Percentiles rank a stretch among this genome's conserved stretches.
These are phyloP conservation scores for Polydrusus tereticollis DNA, from an alignment of 2,888 invertebrate species.

Conservation along the genomic window DNA sequence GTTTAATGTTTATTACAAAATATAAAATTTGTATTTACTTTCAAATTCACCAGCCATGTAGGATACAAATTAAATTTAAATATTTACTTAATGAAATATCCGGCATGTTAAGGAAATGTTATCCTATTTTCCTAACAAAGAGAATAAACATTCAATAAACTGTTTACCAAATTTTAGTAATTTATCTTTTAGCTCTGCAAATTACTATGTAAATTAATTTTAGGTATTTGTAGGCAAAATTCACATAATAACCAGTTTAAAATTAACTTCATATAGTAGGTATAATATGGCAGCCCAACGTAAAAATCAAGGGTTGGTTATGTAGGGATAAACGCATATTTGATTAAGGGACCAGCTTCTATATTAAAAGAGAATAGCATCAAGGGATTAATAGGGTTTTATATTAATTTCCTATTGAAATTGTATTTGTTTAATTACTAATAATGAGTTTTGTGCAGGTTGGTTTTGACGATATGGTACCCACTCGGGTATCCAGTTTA, in stretches of 20 bases:
- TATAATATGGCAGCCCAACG: conserved; percentile 8
- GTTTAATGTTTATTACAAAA: too few species aligned
- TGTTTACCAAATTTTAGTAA: conserved; percentile 11
- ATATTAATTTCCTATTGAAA: conserved; percentile 1
- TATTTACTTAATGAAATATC: conserved; percentile 1
- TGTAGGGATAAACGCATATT: conserved; percentile 17
- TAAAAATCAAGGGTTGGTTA: conserved; percentile 11
- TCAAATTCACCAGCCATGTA: too few species aligned
- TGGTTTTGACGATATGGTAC: too few species aligned
- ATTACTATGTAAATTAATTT: conserved; percentile 17
- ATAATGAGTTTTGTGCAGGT: neutral
- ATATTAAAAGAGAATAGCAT: neutral
- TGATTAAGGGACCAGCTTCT: conserved; percentile 23
- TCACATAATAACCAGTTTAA: conserved; percentile 22
- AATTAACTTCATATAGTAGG: conserved; percentile 14
- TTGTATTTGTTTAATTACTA: conserved; percentile 14
- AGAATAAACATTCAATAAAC: conserved; percentile 10
- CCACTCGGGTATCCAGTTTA: too few species aligned
- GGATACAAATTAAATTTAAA: neutral
- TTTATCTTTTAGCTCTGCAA: conserved; percentile 2
- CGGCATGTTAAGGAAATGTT: neutral
- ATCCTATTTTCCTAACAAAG: neutral
- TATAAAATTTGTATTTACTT: too few species aligned
- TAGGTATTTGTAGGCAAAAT: conserved; percentile 16
- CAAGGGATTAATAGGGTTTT: neutral